Evolutionary conservation across 2,113 vertebrate species (phyloP).

Genomic region (Pseudorectes ferrugineus): DNA sequence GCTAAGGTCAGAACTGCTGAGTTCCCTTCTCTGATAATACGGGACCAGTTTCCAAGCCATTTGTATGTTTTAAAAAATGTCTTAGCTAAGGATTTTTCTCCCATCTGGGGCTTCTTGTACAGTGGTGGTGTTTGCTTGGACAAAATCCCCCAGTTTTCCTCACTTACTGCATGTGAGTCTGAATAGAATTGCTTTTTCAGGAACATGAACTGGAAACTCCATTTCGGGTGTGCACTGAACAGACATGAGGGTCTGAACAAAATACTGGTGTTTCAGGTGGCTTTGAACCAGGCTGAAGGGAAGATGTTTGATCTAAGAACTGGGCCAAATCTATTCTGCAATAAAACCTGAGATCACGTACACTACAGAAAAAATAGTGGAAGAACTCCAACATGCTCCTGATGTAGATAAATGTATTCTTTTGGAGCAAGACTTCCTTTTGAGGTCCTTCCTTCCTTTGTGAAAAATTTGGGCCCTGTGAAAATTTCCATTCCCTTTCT

Average conservation of each 20-base stretch:
- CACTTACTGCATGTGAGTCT: neutral
- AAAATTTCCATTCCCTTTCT: neutral
- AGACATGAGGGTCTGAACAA: neutral
- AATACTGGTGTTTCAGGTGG: neutral
- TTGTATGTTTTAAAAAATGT: neutral
- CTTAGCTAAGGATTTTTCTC: neutral
- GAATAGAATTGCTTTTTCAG: neutral
- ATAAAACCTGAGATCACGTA: neutral
- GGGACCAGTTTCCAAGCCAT: neutral
- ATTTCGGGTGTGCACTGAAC: neutral
- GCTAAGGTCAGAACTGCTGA: neutral
- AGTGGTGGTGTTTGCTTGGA: neutral
- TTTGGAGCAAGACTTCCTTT: neutral
- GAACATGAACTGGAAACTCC: neutral
- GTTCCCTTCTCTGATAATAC: neutral
- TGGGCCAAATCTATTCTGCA: neutral
- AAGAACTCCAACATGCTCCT: neutral
- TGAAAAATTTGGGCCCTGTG: neutral
- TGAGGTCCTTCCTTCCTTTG: neutral
- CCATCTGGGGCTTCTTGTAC: neutral
- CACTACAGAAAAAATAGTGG: neutral
- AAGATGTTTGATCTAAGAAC: neutral
- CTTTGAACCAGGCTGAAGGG: neutral
- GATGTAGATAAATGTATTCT: neutral
- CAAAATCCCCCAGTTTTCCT: neutral